These are phyloP conservation scores for Corythornis leucogaster DNA, from an alignment of 2,797 vertebrate species.

Conservation along the genomic window DNA sequence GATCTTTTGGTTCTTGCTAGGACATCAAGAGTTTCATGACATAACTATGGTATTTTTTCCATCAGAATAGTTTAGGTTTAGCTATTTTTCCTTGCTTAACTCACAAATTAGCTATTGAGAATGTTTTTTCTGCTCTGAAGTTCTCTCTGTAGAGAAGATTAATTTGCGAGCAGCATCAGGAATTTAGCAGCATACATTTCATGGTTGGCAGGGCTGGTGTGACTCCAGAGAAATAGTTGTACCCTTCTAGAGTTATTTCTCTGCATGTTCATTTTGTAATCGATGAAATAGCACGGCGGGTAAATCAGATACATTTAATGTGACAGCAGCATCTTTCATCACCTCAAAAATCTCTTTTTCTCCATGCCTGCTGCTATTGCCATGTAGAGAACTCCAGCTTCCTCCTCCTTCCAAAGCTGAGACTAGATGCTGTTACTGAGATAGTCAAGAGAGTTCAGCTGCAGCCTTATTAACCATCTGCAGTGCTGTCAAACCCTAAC, in stretches of 20 bases:
- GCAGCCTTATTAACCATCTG: neutral
- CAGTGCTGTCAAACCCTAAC: neutral
- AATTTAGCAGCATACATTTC: conserved; percentile 63
- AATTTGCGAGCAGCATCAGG: conserved; percentile 67
- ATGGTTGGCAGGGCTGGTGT: conserved; percentile 58
- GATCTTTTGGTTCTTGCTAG: neutral
- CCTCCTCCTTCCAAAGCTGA: neutral
- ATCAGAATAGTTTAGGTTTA: neutral
- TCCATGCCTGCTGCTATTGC: neutral
- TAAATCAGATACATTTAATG: conserved; percentile 45
- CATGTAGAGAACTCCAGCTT: neutral
- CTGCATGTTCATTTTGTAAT: conserved; percentile 70
- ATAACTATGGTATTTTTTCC: neutral
- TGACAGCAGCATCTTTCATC: conserved; percentile 16
- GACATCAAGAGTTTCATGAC: neutral
- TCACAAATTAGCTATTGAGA: conserved; percentile 23
- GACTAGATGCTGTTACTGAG: neutral
- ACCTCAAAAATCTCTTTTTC: neutral
- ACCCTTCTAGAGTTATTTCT: conserved; percentile 61
- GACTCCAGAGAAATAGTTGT: conserved; percentile 71
- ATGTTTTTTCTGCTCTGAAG: conserved; percentile 42
- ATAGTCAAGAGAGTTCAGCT: neutral
- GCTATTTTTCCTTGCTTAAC: conserved; percentile 39
- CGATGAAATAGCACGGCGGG: conserved; percentile 46
- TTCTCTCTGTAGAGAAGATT: conserved; percentile 58